phyloP scores from a whole-genome alignment of 2,113 vertebrate species.

The Calidris pygmaea region DNA sequence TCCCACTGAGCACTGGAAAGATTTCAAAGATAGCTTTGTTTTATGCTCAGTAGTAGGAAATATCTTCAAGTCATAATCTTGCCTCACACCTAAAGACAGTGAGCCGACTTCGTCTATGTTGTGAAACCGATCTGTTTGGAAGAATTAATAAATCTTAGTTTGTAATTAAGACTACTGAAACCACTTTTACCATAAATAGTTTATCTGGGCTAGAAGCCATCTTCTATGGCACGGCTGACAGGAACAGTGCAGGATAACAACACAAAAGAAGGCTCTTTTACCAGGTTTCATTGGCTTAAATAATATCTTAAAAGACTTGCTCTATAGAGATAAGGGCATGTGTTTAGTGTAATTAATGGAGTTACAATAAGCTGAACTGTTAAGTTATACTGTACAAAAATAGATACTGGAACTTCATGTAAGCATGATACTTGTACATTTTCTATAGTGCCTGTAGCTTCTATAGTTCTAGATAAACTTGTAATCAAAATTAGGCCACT shows the following conservation, averaged over 20 bases:
- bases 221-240: not conserved
- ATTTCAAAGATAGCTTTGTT: not conserved
- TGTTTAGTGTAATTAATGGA: not conserved
- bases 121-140: not conserved
- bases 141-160: not conserved
- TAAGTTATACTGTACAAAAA: not conserved
- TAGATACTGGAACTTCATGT: not conserved
- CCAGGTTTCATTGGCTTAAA: not conserved
- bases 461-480: not conserved
- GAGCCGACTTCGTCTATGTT: not conserved
- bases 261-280: not conserved
- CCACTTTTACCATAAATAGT: not conserved
- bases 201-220: conserved; percentile 6
- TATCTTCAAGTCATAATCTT: not conserved
- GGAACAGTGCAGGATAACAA: not conserved
- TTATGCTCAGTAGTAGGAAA: not conserved
- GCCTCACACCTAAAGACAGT: not conserved
- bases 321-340: not conserved
- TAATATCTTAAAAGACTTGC: not conserved
- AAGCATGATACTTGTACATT: not conserved
- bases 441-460: not conserved
- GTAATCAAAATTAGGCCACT: not conserved
- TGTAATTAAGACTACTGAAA: not conserved
- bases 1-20: not conserved
- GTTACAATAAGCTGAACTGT: not conserved